Conservation (phyloP, 2,888 invertebrate genomes). For the Prosapia bicincta region DNA sequence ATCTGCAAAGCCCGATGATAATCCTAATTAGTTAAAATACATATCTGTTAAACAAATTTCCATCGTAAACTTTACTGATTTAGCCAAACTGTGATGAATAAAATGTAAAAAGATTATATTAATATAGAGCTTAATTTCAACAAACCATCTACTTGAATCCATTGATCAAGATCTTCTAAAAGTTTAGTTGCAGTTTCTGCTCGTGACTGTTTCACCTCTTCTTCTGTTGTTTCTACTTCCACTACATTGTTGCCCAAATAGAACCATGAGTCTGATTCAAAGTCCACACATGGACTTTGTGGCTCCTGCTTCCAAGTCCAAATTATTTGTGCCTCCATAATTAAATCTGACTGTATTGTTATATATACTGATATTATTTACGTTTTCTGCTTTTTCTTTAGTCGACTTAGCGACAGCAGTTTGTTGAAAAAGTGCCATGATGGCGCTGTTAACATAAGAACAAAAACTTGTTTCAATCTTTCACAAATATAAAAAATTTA, state of each 20-base stretch:
- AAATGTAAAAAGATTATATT: no score
- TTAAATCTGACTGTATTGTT: conserved; percentile 19
- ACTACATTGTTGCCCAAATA: conserved; percentile 17
- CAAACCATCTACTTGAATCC: conserved; percentile 59
- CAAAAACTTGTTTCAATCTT: no score
- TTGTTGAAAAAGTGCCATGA: conserved; percentile 63
- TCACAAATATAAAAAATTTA: no score
- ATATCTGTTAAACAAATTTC: no score
- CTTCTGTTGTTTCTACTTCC: neutral
- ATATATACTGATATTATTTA: conserved; percentile 2
- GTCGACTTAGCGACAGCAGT: conserved; percentile 34
- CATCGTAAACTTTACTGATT: no score
- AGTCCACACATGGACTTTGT: conserved; percentile 49
- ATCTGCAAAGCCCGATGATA: no score
- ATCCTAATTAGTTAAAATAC: no score
- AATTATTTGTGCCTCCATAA: conserved; percentile 36
- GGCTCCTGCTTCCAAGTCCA: conserved; percentile 54
- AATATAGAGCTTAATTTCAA: no score
- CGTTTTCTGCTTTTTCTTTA: conserved; percentile 19
- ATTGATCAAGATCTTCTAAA: conserved; percentile 64
- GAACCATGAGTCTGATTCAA: conserved; percentile 43
- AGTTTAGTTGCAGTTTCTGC: conserved; percentile 62
- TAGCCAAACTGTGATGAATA: no score
- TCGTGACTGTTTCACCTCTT: conserved; percentile 18
- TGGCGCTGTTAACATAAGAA: conserved; percentile 65